These are phyloP conservation scores for Neosalanx taihuensis DNA, from an alignment of 2,797 vertebrate species.

Conservation along the genomic window DNA sequence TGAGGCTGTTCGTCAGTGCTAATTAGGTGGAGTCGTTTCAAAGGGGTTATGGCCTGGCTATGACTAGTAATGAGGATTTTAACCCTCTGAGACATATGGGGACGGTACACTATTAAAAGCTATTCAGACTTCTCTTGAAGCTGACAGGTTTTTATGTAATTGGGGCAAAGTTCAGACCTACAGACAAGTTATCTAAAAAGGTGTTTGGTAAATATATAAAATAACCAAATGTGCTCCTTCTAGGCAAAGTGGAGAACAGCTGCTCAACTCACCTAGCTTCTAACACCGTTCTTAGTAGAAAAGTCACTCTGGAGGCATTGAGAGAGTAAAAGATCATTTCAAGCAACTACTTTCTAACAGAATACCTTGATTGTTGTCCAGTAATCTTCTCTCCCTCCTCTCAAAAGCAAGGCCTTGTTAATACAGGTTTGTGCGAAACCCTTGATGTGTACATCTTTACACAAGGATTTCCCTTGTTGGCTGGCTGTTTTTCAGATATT, in stretches of 20 bases:
- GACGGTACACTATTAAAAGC: conserved; percentile 39
- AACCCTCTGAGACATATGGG: conserved; percentile 63
- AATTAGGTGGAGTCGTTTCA: conserved; percentile 73
- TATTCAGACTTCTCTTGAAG: conserved; percentile 14
- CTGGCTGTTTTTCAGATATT: conserved; percentile 31
- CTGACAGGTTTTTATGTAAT: not conserved
- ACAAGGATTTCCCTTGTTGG: conserved; percentile 24
- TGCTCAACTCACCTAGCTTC: too few species aligned
- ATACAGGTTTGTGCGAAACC: conserved; percentile 51
- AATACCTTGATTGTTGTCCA: conserved; percentile 31
- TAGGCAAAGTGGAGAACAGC: not conserved
- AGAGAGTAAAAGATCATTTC: conserved; percentile 28
- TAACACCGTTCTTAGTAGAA: not conserved
- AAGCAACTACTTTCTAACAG: conserved; percentile 26
- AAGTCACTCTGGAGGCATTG: conserved; percentile 16
- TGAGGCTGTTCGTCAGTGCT: conserved; percentile 66
- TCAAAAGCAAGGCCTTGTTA: conserved; percentile 37
- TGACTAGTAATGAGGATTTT: conserved; percentile 73
- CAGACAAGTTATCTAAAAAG: too few species aligned
- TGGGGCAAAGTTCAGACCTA: not conserved
- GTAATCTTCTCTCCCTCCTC: conserved; percentile 39
- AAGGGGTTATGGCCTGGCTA: conserved; percentile 62
- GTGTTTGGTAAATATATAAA: too few species aligned
- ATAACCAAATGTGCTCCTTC: conserved; percentile 1
- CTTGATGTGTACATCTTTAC: conserved; percentile 48